A percentile compares a stretch with the other conserved stretches of the same genome.
phyloP scores from a whole-genome alignment of 1,140 invertebrate species.

The Cyrtorhinus lividipennis region DNA sequence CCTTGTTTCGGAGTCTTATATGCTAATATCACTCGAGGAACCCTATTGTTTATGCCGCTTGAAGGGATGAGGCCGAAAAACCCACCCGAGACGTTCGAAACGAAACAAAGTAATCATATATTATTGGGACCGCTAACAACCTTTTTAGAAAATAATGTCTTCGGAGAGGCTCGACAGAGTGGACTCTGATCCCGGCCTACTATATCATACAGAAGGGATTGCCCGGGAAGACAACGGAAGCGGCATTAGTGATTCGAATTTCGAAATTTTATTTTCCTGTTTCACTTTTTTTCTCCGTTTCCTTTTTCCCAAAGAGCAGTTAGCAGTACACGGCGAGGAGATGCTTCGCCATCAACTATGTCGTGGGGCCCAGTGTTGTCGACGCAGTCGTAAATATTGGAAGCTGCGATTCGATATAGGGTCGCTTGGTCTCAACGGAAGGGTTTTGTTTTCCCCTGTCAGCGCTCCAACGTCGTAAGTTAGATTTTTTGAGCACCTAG shows the following conservation, averaged over 20 bases:
- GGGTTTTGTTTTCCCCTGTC: background rate
- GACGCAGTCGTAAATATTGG: background rate
- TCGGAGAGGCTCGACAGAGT: background rate
- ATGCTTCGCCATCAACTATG: background rate
- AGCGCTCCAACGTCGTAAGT: too few relatives aligned
- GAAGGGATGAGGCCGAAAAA: background rate
- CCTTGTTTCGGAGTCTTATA: background rate
- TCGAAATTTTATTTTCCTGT: background rate
- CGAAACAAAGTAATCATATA: background rate
- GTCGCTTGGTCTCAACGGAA: background rate
- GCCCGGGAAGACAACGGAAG: background rate
- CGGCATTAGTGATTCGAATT: background rate
- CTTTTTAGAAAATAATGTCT: background rate
- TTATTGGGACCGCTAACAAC: background rate
- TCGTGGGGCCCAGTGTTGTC: background rate
- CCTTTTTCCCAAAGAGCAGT: background rate
- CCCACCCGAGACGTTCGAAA: background rate
- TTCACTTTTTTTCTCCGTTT: background rate
- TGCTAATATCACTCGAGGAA: background rate
- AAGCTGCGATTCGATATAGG: background rate
- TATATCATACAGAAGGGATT: background rate
- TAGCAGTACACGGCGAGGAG: background rate
- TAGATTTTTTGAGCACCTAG: too few relatives aligned
- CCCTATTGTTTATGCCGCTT: background rate
- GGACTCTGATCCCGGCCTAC: background rate